Evolutionary conservation across 1,140 invertebrate genomes (phyloP), one percentile per base, ranked within the genome.

Genomic region (Teleopsis dalmanni): DNA sequence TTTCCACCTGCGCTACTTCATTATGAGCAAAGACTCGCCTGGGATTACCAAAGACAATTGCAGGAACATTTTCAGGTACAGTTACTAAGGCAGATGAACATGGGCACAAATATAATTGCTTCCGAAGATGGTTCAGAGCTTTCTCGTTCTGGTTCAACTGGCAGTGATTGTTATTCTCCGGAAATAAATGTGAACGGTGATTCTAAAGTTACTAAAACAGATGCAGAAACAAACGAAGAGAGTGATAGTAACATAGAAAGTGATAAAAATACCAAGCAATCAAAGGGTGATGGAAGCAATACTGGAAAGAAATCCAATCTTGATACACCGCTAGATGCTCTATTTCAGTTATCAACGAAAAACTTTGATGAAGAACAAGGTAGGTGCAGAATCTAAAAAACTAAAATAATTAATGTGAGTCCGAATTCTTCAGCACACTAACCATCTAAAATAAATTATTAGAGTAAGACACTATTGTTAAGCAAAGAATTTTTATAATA

Each of bases 271-370:
- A 10, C 72, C 73, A 42, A 60, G 48, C 7, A 11, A 11, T 7
- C 22, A 6, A 40, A 37, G 19, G 23, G 18, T 29, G 21, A n/a
- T 11, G 3, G 16, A 8, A 25, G 19, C 6, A 31, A 18, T n/a
- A 40, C 23, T 21, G 3, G 33, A 4, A 57, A 60, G 16, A 64
- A 68, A 11, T 61, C 70, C 37, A 74, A 75, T 11, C 58, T 63
- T 14, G 83, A 83, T 44, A 95, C 92, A 13, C 94, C 94, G 0
- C 76, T 97, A 27, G 94, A 97, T 64, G 93, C 93, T 0, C 79
- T 97, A 1, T 95, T 96, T 73, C 91, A 96, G 73, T 93, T 97
- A 88, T 94, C 93, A 46, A 94, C 87, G 74, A 96, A 96, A 73
- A 95, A 92, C 16, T 96, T 97, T 73, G 92, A 96, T 70, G 91